Base-by-base conservation (phyloP, 2,113 vertebrate genomes). In the Rhinoderma darwinii region DNA sequence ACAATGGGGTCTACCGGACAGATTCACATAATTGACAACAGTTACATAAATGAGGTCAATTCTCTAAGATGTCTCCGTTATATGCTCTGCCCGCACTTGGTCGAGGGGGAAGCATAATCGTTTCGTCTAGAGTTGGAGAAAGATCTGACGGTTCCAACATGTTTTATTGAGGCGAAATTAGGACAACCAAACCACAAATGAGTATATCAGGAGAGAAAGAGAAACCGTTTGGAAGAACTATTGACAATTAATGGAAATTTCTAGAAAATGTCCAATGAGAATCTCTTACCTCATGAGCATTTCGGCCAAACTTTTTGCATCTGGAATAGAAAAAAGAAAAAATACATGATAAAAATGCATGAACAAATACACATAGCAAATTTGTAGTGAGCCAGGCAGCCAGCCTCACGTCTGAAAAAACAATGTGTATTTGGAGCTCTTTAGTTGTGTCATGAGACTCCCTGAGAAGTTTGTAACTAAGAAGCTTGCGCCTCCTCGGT, bases 221-320 rank as follows among this genome's bases (percentile, higher is more conserved):
- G n/a, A n/a, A n/a, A n/a, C n/a, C n/a, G n/a, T n/a, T n/a, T n/a
- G 0, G 35, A 17, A 18, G 32, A 1, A 14, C 18, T 20, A 15
- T 37, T 2, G 5, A 10, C 0, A 0, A 4, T n/a, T n/a, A n/a
- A n/a, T n/a, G 6, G 8, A 0, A 2, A 44, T 7, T 25, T 1
- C 2, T 12, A 22, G 11, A 54, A 63, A 63, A 15, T 8, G 1
- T 15, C 39, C 39, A 18, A 43, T 6, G 70, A 7, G 27, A n/a
- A 68, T 25, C 74, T 89, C 94, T 94, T 96, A 99, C 98, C 98
- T 99, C 97, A 99, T 99, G 85, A 99, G 96, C 98, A 99, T 99
- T 94, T 99, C 98, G 10, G 98, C 98, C 90, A 99, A 94, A 92
- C 98, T 99, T 92, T 99, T 99, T 76, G 98, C 98, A 96, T 99